Evolutionary conservation across 2,113 vertebrate species (phyloP).

Genomic region (Amia ocellicauda): DNA sequence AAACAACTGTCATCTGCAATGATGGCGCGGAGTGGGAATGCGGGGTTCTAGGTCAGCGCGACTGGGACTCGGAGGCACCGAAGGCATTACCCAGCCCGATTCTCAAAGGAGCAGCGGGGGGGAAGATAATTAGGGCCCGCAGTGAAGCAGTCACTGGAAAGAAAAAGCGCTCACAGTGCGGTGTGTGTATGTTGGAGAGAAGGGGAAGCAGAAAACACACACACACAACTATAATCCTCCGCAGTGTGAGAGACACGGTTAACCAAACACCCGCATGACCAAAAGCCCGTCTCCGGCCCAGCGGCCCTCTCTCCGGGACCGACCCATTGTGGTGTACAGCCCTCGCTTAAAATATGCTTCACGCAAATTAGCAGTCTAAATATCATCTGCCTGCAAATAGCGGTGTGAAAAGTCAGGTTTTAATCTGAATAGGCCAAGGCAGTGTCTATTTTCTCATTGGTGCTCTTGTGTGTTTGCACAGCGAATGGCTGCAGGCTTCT

Average conservation of each 20-base stretch:
- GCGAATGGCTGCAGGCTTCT: too few relatives aligned
- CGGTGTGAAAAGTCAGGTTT: too few relatives aligned
- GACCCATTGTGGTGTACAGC: neutral
- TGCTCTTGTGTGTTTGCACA: too few relatives aligned
- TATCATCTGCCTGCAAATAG: too few relatives aligned
- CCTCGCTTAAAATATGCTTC: too few relatives aligned
- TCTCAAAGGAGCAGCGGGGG: constrained; percentile 27
- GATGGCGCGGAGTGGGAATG: neutral
- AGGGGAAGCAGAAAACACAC: neutral
- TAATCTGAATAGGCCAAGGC: too few relatives aligned
- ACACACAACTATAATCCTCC: neutral
- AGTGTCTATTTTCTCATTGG: too few relatives aligned
- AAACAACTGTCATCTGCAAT: constrained; percentile 5
- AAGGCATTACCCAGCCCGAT: constrained; percentile 23
- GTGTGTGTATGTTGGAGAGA: neutral
- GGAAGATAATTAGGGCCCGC: constrained; percentile 25
- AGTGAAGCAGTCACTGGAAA: constrained; percentile 15
- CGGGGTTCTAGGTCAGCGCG: constrained; percentile 21
- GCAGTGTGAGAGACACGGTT: neutral
- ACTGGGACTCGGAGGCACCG: constrained; percentile 18
- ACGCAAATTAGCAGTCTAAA: too few relatives aligned
- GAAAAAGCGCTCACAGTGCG: neutral
- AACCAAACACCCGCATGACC: neutral
- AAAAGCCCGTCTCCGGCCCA: neutral
- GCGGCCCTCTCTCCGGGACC: neutral